Base-by-base conservation (phyloP, 2,888 invertebrate species). In the Cosmia trapezina region DNA sequence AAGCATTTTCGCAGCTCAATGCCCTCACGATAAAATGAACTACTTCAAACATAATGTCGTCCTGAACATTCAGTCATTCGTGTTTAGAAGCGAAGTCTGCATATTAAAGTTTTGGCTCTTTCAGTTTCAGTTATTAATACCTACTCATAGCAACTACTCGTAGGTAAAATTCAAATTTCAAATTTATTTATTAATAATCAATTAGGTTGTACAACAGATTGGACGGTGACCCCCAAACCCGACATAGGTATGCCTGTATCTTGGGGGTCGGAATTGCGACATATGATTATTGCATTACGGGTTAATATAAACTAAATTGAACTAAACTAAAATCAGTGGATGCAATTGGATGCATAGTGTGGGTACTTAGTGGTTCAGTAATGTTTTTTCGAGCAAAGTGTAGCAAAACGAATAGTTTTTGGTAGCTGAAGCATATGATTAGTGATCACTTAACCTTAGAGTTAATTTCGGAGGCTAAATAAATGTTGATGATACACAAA, bases 1-100 rank as follows among this genome's bases (percentile, higher is more conserved):
- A 57, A 74, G 78, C 57, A 78, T 59, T 59, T 77, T 78, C 19
- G 51, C 41, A 53, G 57, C 37, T 59, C 51, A 45, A 45, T 77
- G 43, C 57, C 41, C 47, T 19, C 47, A 28, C 19, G 14, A 41
- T 69, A 19, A 57, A 67, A 22, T 59, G 22, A 37, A 43, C 41
- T 28, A 49, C 22, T 33, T 28, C 14, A n/a, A 28, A 14, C 41
- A 14, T 33, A 43, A 33, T 54, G 8, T 22, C 7, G 14, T 14
- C 28, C 14, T 70, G 11, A 53, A 70, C 33, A 14, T 45, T 53
- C 5, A 2, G n/a, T 41, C 8, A 45, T 45, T 63, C 19, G 12
- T 28, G 22, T 45, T 45, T 45, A 37, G 3, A 11, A 14, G 4
- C 17, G 17, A 17, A 8, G 17, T 22, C 4, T 69, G 7, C 11